These are phyloP conservation scores for Cancer borealis DNA, from an alignment of 2,888 invertebrate genomes.

Conservation along the genomic window DNA sequence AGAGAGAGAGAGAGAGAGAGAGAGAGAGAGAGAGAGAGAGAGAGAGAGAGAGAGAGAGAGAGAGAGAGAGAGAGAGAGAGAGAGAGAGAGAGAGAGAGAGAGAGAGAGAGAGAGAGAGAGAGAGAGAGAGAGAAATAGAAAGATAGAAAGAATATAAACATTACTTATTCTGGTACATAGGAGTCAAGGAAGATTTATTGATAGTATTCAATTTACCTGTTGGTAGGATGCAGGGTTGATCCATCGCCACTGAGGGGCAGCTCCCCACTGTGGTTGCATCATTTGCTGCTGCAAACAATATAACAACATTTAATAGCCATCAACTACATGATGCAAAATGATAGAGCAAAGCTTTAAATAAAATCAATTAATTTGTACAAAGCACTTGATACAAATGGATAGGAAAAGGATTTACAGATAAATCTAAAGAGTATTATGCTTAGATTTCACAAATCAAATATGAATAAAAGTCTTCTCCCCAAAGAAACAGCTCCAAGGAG, in stretches of 20 bases:
- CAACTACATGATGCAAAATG: background rate
- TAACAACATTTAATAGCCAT: background rate
- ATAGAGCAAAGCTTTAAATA: background rate
- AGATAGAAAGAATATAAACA: background rate
- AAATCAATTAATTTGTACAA: background rate
- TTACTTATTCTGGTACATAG: background rate
- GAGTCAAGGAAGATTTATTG: background rate
- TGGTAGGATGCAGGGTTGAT: constrained; percentile 57
- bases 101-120: background rate
- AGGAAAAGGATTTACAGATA: background rate
- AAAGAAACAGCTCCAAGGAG: background rate
- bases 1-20: background rate
- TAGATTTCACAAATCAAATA: background rate
- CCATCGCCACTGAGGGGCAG: constrained; percentile 70
- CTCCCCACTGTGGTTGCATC: constrained; percentile 55
- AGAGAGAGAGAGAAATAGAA: background rate
- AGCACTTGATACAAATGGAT: background rate
- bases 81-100: background rate
- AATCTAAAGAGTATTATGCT: background rate
- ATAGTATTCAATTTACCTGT: constrained; percentile 45
- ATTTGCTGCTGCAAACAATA: background rate
- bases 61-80: background rate
- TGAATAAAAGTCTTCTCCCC: background rate
- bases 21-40: background rate
- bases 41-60: background rate